A percentile compares a stretch with the other conserved stretches of the same genome.
phyloP scores from a whole-genome alignment of 1,140 invertebrate species.

The Caenorhabditis remanei region DNA sequence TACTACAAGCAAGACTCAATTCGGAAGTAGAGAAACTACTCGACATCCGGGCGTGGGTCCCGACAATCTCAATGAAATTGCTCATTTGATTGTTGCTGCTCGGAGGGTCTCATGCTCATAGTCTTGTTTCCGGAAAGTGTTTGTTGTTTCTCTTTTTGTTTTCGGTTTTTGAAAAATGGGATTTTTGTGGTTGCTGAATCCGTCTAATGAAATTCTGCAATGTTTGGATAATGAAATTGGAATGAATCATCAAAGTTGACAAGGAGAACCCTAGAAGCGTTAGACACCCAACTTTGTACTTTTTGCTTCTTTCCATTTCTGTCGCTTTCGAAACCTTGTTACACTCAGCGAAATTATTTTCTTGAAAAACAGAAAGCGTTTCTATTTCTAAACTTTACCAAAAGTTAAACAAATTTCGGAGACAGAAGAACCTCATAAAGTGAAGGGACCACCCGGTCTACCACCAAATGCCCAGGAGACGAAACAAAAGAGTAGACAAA shows the following conservation, averaged over 20 bases:
- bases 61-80: slow-evolving; percentile 54
- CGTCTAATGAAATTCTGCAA: background rate
- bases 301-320: background rate
- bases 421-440: slow-evolving; percentile 48
- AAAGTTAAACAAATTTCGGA: slow-evolving; percentile 46
- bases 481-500: slow-evolving; percentile 54
- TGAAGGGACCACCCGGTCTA: slow-evolving; percentile 41
- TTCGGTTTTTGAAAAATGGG: background rate
- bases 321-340: background rate
- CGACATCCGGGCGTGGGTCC: slow-evolving; percentile 33
- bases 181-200: background rate
- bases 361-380: slow-evolving; percentile 4
- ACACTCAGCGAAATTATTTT: no score
- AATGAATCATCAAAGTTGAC: slow-evolving; percentile 34
- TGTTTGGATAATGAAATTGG: slow-evolving; percentile 1
- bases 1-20: slow-evolving; percentile 42
- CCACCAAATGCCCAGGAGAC: slow-evolving; percentile 27
- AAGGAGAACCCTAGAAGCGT: background rate
- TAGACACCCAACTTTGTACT: background rate
- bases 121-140: background rate
- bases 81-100: slow-evolving; percentile 40
- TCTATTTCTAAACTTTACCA: background rate
- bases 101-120: slow-evolving; percentile 17
- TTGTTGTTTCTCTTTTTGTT: background rate
- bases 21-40: slow-evolving; percentile 54